Conservation (phyloP, 1,140 invertebrate species). For the Mylabris phalerata region DNA sequence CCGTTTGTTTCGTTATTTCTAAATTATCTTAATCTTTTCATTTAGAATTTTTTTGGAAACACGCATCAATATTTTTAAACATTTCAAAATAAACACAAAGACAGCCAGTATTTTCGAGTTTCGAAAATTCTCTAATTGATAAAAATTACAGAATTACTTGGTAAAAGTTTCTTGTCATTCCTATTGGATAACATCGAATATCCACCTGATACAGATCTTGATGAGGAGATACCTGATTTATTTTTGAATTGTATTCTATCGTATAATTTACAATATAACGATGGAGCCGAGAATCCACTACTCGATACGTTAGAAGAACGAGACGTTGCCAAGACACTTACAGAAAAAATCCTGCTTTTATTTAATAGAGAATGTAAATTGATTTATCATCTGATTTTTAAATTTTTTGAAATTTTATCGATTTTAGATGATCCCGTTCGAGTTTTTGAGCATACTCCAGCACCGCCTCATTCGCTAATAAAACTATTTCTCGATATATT, state of each 20-base stretch:
- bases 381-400: neutral
- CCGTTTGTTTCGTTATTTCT: too few relatives aligned
- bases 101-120: too few relatives aligned
- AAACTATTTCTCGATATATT: constrained; percentile 85
- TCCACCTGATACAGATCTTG: constrained; percentile 64
- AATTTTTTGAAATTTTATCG: neutral
- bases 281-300: constrained; percentile 63
- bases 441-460: constrained; percentile 74
- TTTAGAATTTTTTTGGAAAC: too few relatives aligned
- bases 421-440: constrained; percentile 76
- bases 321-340: constrained; percentile 74
- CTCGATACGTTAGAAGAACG: constrained; percentile 64
- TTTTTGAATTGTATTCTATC: constrained; percentile 79
- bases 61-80: too few relatives aligned
- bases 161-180: constrained; percentile 70
- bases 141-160: constrained; percentile 67
- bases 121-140: neutral
- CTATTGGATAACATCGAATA: constrained; percentile 74
- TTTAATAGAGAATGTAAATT: constrained; percentile 81
- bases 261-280: constrained; percentile 79
- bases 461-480: constrained; percentile 73
- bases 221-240: constrained; percentile 73
- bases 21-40: too few relatives aligned
- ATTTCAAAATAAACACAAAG: too few relatives aligned
- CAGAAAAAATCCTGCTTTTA: constrained; percentile 79